Evolutionary conservation across 2,797 vertebrate species (phyloP).

Genomic region (Triplophysa bombifrons): DNA sequence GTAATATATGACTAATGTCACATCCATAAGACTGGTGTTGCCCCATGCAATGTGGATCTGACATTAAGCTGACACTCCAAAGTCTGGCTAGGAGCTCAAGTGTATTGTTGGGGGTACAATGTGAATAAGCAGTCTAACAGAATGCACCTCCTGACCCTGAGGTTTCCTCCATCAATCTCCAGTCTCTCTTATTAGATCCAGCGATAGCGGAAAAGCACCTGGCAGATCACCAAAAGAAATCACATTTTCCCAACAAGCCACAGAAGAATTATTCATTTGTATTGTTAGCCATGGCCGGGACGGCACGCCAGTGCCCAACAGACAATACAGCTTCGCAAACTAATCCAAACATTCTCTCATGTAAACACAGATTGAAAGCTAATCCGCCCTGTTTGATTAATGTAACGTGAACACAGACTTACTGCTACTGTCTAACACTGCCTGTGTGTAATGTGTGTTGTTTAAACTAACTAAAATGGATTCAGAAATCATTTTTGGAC

Average conservation of each 20-base stretch:
- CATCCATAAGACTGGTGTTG: too few species aligned
- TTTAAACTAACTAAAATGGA: background rate
- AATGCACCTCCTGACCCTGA: constrained; percentile 39
- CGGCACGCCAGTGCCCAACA: constrained; percentile 54
- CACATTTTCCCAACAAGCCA: constrained; percentile 70
- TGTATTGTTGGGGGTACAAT: background rate
- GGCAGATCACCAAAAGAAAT: constrained; percentile 72
- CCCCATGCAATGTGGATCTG: background rate
- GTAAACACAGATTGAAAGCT: constrained; percentile 58
- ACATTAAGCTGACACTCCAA: background rate
- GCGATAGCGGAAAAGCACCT: constrained; percentile 68
- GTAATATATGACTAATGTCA: too few species aligned
- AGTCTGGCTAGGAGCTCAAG: background rate
- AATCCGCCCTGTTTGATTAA: constrained; percentile 49
- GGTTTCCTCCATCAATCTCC: constrained; percentile 49
- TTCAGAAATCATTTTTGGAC: background rate
- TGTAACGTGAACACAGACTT: background rate
- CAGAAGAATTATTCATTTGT: constrained; percentile 70
- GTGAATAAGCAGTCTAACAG: constrained; percentile 28
- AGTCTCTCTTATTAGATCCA: constrained; percentile 64
- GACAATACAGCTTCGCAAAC: constrained; percentile 65
- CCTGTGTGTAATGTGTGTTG: background rate
- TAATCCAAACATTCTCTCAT: constrained; percentile 55
- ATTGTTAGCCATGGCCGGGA: constrained; percentile 56
- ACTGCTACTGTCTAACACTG: background rate